Evolutionary conservation across 2,113 vertebrate species (phyloP).

Genomic region (Alces alces): DNA sequence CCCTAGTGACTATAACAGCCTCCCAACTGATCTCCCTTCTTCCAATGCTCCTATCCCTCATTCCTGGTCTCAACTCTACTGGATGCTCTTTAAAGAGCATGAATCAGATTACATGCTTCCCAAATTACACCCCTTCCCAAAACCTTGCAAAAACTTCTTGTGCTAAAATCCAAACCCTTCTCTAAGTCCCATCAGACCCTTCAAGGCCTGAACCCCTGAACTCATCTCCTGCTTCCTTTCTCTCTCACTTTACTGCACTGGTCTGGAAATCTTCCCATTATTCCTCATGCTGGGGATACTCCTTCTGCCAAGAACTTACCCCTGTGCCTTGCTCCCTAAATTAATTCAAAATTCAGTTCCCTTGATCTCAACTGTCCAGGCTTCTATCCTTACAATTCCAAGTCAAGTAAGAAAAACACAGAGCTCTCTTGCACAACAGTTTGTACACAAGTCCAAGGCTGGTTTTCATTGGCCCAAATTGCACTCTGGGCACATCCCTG

Average conservation of each 20-base stretch:
- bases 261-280: not conserved
- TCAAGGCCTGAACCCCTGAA: not conserved
- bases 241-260: not conserved
- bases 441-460: not conserved
- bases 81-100: not conserved
- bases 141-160: not conserved
- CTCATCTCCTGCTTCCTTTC: not conserved
- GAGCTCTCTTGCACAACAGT: not conserved
- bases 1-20: not conserved
- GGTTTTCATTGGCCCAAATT: not conserved
- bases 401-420: not conserved
- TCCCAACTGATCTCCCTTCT: not conserved
- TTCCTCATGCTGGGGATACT: not conserved
- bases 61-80: not conserved
- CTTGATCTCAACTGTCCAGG: not conserved
- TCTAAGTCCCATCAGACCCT: not conserved
- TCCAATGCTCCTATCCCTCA: not conserved
- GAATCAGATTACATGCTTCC: not conserved
- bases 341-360: not conserved
- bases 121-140: not conserved
- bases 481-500: not conserved
- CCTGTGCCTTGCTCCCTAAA: not conserved
- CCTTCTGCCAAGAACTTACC: not conserved
- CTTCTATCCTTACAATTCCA: not conserved
- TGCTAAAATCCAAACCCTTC: not conserved